A percentile compares a stretch with the other conserved stretches of the same genome.
Conservation (phyloP, 2,888 invertebrate species). For the Bellardia bayeri region DNA sequence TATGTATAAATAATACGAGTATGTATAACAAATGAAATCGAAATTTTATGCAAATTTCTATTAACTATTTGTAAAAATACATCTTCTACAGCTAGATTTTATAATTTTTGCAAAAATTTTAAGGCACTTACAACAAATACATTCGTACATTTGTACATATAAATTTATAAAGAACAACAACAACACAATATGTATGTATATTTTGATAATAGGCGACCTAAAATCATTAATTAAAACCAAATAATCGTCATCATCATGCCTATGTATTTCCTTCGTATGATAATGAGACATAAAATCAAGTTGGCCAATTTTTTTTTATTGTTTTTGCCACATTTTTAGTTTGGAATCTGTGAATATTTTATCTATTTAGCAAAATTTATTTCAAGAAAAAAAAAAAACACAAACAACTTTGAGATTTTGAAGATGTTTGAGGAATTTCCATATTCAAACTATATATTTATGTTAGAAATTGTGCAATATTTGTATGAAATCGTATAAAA, state of each 20-base stretch:
- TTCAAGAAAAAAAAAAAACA: background rate
- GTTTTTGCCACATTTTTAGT: background rate
- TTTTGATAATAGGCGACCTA: background rate
- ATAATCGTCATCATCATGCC: background rate
- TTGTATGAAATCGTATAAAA: slow-evolving; percentile 17
- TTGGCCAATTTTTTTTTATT: slow-evolving; percentile 14
- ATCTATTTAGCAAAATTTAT: slow-evolving; percentile 8
- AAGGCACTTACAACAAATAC: background rate
- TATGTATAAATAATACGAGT: no score
- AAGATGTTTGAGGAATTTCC: slow-evolving; percentile 14
- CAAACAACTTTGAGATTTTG: background rate
- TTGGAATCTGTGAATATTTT: background rate
- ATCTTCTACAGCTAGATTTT: background rate
- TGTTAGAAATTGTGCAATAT: slow-evolving; percentile 49
- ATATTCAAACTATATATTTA: slow-evolving; percentile 23
- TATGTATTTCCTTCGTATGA: slow-evolving; percentile 28
- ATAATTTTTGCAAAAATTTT: background rate
- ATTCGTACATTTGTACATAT: background rate
- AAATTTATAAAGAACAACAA: background rate
- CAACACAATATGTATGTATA: background rate
- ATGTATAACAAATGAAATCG: no score
- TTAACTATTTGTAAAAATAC: background rate
- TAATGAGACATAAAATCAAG: slow-evolving; percentile 33
- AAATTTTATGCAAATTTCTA: no score
- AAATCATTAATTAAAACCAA: slow-evolving; percentile 3